phyloP scores from a whole-genome alignment of 1,140 invertebrate species.

The Zaprionus capensis region DNA sequence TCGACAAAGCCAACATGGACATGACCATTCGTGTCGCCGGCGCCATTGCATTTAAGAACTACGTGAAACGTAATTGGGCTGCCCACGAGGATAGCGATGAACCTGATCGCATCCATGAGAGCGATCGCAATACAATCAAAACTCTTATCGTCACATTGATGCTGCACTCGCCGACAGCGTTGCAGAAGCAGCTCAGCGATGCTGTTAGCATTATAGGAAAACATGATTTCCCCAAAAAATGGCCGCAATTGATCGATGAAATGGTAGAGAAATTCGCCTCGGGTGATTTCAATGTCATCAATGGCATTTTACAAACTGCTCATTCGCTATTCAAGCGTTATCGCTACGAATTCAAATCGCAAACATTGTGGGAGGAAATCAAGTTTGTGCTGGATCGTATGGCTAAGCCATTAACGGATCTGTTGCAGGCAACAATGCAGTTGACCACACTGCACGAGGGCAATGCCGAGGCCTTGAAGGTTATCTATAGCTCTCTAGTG shows the following conservation, averaged over 20 bases:
- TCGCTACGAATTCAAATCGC: slow-evolving; percentile 97
- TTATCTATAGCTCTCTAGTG: slow-evolving; percentile 95
- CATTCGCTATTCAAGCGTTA: slow-evolving; percentile 98
- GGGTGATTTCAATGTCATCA: slow-evolving; percentile 97
- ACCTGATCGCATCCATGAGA: slow-evolving; percentile 91
- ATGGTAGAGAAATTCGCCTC: slow-evolving; percentile 96
- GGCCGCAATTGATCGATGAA: slow-evolving; percentile 94
- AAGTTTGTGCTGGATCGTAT: slow-evolving; percentile 97
- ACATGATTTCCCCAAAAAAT: slow-evolving; percentile 97
- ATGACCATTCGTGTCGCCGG: slow-evolving; percentile 93
- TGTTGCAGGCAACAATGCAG: slow-evolving; percentile 95
- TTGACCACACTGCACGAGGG: slow-evolving; percentile 91
- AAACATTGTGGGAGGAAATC: slow-evolving; percentile 97
- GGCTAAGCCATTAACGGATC: slow-evolving; percentile 95
- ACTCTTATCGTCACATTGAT: slow-evolving; percentile 95
- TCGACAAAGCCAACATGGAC: slow-evolving; percentile 92
- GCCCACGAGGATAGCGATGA: slow-evolving; percentile 89
- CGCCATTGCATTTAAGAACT: slow-evolving; percentile 98
- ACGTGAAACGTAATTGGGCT: slow-evolving; percentile 96
- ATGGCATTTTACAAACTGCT: slow-evolving; percentile 96
- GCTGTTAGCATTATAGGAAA: slow-evolving; percentile 97
- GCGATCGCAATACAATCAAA: slow-evolving; percentile 93
- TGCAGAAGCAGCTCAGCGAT: slow-evolving; percentile 98
- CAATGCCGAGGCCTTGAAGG: slow-evolving; percentile 92
- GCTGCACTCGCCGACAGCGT: slow-evolving; percentile 94